phyloP scores from a whole-genome alignment of 2,797 vertebrate species.

The Alauda arvensis region DNA sequence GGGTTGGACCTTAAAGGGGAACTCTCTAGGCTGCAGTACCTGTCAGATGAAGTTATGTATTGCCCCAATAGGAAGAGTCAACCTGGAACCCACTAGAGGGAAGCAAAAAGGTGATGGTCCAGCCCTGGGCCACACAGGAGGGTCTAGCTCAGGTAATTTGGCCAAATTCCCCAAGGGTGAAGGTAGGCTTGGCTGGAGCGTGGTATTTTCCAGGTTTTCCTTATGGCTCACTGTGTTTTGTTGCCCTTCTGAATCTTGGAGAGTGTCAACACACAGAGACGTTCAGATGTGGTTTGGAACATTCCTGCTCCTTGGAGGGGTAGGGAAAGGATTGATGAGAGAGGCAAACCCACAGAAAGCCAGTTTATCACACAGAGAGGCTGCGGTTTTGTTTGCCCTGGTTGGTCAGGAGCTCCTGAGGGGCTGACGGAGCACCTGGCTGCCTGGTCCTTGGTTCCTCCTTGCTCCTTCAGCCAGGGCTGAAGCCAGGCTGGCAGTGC shows the following conservation, averaged over 20 bases:
- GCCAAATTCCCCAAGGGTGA: not conserved
- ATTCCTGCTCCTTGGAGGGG: not conserved
- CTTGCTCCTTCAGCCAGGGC: not conserved
- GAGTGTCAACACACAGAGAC: not conserved
- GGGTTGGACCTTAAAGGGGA: constrained; percentile 25
- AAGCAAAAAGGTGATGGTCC: not conserved
- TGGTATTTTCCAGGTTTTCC: not conserved
- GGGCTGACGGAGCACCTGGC: not conserved
- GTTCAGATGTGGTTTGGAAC: not conserved
- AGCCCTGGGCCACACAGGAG: not conserved
- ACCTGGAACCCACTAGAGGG: not conserved
- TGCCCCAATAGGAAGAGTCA: constrained; percentile 18
- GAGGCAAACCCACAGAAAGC: not conserved
- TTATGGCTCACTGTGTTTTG: not conserved
- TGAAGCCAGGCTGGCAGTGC: not conserved
- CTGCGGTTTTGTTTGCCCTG: not conserved
- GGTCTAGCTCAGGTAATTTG: not conserved
- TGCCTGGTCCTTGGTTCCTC: not conserved
- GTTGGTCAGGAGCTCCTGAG: not conserved
- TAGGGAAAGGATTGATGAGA: not conserved
- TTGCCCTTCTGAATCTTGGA: not conserved
- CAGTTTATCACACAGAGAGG: not conserved
- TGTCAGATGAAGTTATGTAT: constrained; percentile 53
- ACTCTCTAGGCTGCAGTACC: constrained; percentile 40
- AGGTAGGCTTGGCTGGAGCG: not conserved